phyloP scores from a whole-genome alignment of 35 echinoderm and acorn worm genomes.

The Heliocidaris erythrogramma region DNA sequence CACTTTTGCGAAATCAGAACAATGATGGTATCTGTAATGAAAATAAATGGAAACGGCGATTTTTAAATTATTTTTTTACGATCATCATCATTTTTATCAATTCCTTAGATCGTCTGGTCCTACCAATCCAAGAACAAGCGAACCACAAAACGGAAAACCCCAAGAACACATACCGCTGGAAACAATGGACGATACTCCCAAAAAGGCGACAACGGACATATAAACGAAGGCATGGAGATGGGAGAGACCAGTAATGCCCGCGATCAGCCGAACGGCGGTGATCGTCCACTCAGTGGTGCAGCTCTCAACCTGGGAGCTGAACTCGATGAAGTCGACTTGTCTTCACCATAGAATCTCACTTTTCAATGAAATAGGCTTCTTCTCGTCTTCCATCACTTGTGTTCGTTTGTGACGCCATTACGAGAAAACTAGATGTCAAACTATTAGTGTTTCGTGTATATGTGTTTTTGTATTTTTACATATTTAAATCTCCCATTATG shows the following conservation, averaged over 20 bases:
- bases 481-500: background rate
- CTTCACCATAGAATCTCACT: background rate
- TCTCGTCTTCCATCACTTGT: background rate
- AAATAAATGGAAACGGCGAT: too few species aligned
- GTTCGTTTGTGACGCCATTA: background rate
- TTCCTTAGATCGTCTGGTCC: conserved; percentile 25
- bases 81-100: too few species aligned
- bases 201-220: conserved; percentile 41
- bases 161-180: conserved; percentile 7
- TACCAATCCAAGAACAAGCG: conserved; percentile 27
- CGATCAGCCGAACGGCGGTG: background rate
- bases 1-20: too few species aligned
- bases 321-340: too few species aligned
- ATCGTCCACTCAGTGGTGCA: background rate
- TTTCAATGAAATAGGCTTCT: background rate
- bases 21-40: too few species aligned
- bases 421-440: background rate
- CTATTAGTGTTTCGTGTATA: background rate
- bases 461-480: background rate
- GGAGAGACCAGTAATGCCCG: background rate
- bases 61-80: too few species aligned
- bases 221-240: conserved; percentile 51
- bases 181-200: background rate
- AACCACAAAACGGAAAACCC: background rate
- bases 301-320: background rate